These are phyloP conservation scores for Polylopha cassiicola DNA, from an alignment of 2,888 invertebrate species.

Conservation along the genomic window DNA sequence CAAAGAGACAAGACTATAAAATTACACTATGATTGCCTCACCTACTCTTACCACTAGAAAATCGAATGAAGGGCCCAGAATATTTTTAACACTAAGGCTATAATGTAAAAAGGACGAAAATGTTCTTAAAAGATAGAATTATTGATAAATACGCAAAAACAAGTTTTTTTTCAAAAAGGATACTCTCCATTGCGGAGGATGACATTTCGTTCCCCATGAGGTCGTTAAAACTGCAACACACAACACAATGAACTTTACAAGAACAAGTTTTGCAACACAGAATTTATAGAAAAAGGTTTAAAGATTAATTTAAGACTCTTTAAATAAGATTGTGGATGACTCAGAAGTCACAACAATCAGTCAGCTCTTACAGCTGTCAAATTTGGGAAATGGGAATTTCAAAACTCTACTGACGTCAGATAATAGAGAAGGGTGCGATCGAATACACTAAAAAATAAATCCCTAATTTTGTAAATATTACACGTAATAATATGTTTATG, in stretches of 20 bases:
- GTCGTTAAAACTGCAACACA: constrained; percentile 36
- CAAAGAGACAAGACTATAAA: too few species aligned
- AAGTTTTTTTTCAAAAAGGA: constrained; percentile 85
- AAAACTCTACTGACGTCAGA: background rate
- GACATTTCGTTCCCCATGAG: constrained; percentile 91
- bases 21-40: too few species aligned
- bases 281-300: constrained; percentile 1
- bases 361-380: background rate
- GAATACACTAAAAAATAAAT: background rate
- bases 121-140: too few species aligned
- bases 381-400: constrained; percentile 4
- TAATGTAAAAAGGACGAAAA: too few species aligned
- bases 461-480: background rate
- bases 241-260: constrained; percentile 29
- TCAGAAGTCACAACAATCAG: constrained; percentile 24
- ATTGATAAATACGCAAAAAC: too few species aligned
- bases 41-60: too few species aligned
- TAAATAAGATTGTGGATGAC: constrained; percentile 27
- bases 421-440: background rate
- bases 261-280: background rate
- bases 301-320: constrained; percentile 6
- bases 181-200: constrained; percentile 93
- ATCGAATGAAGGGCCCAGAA: too few species aligned
- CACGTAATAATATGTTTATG: too few species aligned
- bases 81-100: too few species aligned